phyloP scores from a whole-genome alignment of 2,888 invertebrate genomes.

The Laspeyria flexula region DNA sequence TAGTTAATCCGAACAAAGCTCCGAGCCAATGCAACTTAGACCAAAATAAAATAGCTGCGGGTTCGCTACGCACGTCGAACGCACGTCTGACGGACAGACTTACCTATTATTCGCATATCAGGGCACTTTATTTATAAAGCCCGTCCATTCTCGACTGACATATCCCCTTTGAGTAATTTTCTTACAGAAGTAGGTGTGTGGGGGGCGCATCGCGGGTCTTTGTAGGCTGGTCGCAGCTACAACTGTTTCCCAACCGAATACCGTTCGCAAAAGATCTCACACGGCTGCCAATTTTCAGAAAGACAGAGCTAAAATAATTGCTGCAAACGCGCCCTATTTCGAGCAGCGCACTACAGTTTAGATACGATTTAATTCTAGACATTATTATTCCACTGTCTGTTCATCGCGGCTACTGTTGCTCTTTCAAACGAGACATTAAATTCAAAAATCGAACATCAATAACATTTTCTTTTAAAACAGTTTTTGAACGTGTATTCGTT shows the following conservation, averaged over 20 bases:
- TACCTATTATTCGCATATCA: conserved; percentile 83
- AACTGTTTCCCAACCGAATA: conserved; percentile 85
- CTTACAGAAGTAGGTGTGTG: conserved; percentile 31
- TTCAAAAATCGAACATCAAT: conserved; percentile 17
- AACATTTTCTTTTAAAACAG: neutral
- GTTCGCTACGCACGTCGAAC: conserved; percentile 54
- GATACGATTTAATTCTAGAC: conserved; percentile 80
- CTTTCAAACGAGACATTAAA: conserved; percentile 22
- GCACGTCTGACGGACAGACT: conserved; percentile 66
- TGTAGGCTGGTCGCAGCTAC: conserved; percentile 63
- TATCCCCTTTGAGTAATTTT: conserved; percentile 58
- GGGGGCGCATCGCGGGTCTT: conserved; percentile 62
- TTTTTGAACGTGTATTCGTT: neutral
- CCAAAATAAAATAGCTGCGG: conserved; percentile 60
- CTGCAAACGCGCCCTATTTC: conserved; percentile 84
- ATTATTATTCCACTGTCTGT: conserved; percentile 68
- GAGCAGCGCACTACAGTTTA: conserved; percentile 74
- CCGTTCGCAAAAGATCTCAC: conserved; percentile 81
- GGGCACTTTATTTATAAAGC: conserved; percentile 81
- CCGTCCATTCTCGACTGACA: conserved; percentile 66
- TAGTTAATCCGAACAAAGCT: conserved; percentile 34
- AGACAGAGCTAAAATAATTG: conserved; percentile 86
- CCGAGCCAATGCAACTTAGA: conserved; percentile 51
- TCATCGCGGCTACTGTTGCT: conserved; percentile 46
- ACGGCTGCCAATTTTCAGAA: conserved; percentile 86